Evolutionary conservation across 2,797 vertebrate species (phyloP).

Genomic region (Urocyon cinereoargenteus): DNA sequence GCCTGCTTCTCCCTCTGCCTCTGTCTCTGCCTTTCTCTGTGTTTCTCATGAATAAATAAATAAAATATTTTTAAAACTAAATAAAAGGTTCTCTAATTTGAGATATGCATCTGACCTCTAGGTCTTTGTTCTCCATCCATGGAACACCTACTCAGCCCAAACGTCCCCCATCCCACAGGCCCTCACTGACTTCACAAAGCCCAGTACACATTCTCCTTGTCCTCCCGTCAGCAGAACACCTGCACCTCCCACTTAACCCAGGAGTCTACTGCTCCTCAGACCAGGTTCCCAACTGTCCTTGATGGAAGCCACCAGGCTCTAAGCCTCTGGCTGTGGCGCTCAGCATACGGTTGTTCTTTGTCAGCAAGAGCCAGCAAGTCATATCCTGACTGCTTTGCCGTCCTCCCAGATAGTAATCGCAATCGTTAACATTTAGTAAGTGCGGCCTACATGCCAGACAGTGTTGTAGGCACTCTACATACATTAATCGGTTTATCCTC

Average conservation of each 20-base stretch:
- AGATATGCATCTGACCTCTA: not conserved
- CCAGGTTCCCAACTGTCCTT: not conserved
- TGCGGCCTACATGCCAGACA: not conserved
- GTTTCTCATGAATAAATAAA: no score
- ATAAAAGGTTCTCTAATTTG: not conserved
- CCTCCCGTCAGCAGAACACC: not conserved
- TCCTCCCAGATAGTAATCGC: not conserved
- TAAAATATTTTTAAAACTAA: no score
- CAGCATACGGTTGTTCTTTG: not conserved
- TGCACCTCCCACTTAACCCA: not conserved
- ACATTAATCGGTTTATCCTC: not conserved
- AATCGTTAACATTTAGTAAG: not conserved
- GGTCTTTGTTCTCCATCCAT: not conserved
- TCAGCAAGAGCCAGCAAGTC: not conserved
- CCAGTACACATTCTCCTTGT: accelerated
- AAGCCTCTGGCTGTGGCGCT: not conserved
- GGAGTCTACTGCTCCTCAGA: not conserved
- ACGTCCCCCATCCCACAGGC: not conserved
- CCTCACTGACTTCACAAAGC: not conserved
- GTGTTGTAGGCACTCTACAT: not conserved
- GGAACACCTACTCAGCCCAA: not conserved
- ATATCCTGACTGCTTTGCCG: not conserved
- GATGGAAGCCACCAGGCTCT: not conserved
- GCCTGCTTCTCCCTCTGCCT: no score
- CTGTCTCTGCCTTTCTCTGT: no score